Evolutionary conservation across 2,113 vertebrate species (phyloP), one percentile per base, ranked within the genome.

Genomic region (Nycticryphes semicollaris): DNA sequence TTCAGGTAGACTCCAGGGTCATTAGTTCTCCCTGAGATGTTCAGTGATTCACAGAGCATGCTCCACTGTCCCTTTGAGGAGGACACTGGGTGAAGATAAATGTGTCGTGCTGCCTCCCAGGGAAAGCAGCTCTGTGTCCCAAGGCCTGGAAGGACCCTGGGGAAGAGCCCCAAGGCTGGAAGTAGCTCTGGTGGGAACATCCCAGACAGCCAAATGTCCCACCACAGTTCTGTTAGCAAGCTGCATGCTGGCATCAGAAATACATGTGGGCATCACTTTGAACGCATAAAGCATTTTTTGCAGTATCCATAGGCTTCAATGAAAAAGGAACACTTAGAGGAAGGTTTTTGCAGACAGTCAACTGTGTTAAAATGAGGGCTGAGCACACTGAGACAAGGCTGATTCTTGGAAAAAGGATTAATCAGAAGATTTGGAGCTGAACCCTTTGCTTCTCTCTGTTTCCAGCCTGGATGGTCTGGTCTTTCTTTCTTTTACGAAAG

Each of bases 91-190:
- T 59, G 72, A 84, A 28, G 28, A 78, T 16, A 74, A 48, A 33
- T 0, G 0, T 25, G 68, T 22, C 39, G 27, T 1, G 4, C 7
- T 84, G 35, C 12, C 10, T 33, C 20, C 66, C 41, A 59, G 14
- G 53, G 63, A 62, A 72, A n/a, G 12, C 24, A 25, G 7, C 11
- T 75, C 28, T 63, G 10, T 50, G 19, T 37, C 24, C 28, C 4
- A 2, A 64, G 14, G 17, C 37, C 74, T 67, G 43, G 37, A 33
- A 85, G n/a, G 17, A 72, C 5, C 9, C 48, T 64, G 30, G 3
- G n/a, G 33, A 19, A 70, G 41, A 31, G 16, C 5, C 39, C 23
- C 30, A 64, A 47, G 25, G 23, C 48, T 80, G 56, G 56, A 68
- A 45, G n/a, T 8, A 22, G 37, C 45, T 47, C 17, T 81, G 57